phyloP scores from a whole-genome alignment of 1,140 invertebrate species.

The Aporrectodea caliginosa region DNA sequence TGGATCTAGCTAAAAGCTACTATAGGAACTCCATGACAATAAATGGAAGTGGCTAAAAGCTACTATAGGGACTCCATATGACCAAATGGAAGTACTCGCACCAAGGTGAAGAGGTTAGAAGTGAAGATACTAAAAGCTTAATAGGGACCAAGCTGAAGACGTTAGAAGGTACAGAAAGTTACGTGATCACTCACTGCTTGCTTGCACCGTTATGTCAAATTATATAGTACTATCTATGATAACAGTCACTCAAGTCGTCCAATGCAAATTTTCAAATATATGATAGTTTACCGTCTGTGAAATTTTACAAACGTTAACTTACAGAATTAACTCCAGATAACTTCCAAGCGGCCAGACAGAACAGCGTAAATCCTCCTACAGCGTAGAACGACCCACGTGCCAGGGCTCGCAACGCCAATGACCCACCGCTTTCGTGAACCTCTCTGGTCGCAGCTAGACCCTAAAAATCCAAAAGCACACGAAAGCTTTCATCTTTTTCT shows the following conservation, averaged over 20 bases:
- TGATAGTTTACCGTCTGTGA: not conserved
- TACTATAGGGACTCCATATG: not conserved
- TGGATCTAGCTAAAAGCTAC: not conserved
- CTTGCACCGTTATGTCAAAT: not conserved
- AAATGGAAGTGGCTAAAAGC: not conserved
- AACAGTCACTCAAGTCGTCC: not conserved
- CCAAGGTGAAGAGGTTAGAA: not conserved
- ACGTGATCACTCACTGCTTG: not conserved
- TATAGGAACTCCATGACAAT: not conserved
- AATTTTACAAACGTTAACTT: not conserved
- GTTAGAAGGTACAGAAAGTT: not conserved
- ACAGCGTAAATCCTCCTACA: not conserved
- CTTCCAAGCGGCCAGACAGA: not conserved
- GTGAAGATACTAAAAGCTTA: too few species aligned
- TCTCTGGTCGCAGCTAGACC: not conserved
- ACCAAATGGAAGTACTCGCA: too few species aligned
- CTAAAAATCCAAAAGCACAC: not conserved
- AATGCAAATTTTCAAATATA: not conserved
- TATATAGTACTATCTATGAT: not conserved
- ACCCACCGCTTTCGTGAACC: not conserved
- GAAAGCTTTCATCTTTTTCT: not conserved
- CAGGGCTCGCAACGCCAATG: not conserved
- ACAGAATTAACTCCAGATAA: not conserved
- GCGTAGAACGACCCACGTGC: not conserved
- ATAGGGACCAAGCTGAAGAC: not conserved